phyloP scores from a whole-genome alignment of 2,113 vertebrate species.

The human region DNA sequence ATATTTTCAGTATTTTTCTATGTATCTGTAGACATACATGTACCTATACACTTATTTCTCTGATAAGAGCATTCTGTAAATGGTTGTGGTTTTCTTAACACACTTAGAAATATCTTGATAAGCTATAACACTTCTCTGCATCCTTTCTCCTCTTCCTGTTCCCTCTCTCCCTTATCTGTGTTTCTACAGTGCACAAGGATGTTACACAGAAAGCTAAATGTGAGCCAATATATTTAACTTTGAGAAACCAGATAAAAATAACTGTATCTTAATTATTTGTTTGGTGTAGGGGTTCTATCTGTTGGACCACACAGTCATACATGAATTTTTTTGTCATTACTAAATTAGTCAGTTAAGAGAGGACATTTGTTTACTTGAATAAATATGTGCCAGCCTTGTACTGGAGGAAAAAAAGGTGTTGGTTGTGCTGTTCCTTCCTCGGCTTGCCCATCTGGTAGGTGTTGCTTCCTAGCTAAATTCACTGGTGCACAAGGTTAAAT shows the following conservation, averaged over 20 bases:
- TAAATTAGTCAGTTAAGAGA: conserved; percentile 14
- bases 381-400: not conserved
- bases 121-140: not conserved
- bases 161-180: not conserved
- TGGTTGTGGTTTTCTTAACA: not conserved
- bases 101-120: not conserved
- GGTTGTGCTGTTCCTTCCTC: not conserved
- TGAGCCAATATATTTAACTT: conserved; percentile 15
- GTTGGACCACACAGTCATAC: not conserved
- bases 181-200: not conserved
- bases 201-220: not conserved
- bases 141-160: not conserved
- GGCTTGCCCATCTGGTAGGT: not conserved
- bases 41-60: not conserved
- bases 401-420: not conserved
- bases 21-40: not conserved
- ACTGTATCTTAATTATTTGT: not conserved
- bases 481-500: not conserved
- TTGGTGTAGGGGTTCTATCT: not conserved
- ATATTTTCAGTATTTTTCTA: not conserved
- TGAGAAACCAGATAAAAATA: conserved; percentile 5
- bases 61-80: not conserved
- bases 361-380: conserved; percentile 27
- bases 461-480: conserved; percentile 20
- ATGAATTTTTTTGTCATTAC: not conserved